Evolutionary conservation across 2,888 invertebrate species (phyloP).

Genomic region (Ennomos fuscantarius): DNA sequence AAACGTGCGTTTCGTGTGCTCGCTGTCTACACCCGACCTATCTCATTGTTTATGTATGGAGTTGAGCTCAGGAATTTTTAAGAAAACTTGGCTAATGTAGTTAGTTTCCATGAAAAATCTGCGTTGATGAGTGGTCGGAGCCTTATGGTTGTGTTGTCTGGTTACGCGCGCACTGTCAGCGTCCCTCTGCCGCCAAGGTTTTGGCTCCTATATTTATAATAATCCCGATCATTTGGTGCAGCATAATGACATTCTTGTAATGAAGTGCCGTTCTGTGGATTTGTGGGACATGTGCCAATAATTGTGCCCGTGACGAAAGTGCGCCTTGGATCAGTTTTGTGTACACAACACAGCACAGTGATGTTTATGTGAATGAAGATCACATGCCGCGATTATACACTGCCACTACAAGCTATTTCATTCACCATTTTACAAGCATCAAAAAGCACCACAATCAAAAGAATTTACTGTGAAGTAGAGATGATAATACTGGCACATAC

Average conservation of each 20-base stretch:
- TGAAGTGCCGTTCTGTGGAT: constrained; percentile 78
- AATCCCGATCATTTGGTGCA: constrained; percentile 80
- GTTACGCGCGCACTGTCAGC: constrained; percentile 59
- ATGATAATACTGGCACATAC: not conserved
- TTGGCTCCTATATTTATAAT: constrained; percentile 81
- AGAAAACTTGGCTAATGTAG: constrained; percentile 68
- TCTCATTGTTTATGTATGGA: constrained; percentile 86
- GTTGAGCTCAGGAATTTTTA: constrained; percentile 81
- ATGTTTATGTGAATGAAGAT: constrained; percentile 56
- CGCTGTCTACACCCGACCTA: constrained; percentile 81
- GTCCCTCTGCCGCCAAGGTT: constrained; percentile 71
- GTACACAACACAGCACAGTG: constrained; percentile 68
- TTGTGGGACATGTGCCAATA: constrained; percentile 84
- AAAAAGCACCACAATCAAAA: not conserved
- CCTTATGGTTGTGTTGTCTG: constrained; percentile 52
- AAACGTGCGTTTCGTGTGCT: constrained; percentile 82
- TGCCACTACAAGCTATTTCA: constrained; percentile 24
- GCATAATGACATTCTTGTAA: constrained; percentile 82
- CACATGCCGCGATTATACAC: constrained; percentile 34
- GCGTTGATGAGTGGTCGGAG: constrained; percentile 53
- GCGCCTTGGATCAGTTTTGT: constrained; percentile 64
- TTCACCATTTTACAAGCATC: constrained; percentile 12
- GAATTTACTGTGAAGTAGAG: not conserved
- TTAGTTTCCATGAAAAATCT: constrained; percentile 70
- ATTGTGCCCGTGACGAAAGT: constrained; percentile 75